Conservation (phyloP, 2,113 vertebrate species). For the Eidolon helvum region DNA sequence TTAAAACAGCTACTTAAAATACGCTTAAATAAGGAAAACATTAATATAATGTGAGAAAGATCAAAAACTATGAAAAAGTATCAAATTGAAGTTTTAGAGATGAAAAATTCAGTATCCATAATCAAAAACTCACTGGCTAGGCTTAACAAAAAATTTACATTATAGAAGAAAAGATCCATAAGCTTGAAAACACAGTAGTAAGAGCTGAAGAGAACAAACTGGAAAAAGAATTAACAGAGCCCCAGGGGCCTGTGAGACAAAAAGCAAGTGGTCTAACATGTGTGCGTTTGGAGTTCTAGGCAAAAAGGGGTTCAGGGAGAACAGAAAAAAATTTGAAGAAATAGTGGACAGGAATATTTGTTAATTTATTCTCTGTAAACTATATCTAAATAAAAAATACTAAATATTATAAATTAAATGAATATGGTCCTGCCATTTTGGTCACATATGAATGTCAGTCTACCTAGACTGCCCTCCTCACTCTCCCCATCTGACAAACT, state of each 20-base stretch:
- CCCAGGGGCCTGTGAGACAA: not conserved
- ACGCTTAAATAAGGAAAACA: not conserved
- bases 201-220: not conserved
- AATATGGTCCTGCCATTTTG: not conserved
- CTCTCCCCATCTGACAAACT: not conserved
- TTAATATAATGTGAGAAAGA: not conserved
- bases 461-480: fast-evolving
- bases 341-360: not conserved
- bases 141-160: not conserved
- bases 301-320: fast-evolving
- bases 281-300: not conserved
- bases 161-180: not conserved
- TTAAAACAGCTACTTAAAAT: not conserved
- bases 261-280: not conserved
- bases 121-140: not conserved
- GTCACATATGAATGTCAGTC: fast-evolving
- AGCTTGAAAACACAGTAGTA: not conserved
- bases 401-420: not conserved
- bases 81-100: not conserved
- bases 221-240: too few relatives aligned
- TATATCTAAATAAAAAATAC: not conserved
- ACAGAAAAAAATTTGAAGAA: not conserved
- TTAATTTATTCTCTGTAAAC: not conserved
- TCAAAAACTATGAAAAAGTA: not conserved
- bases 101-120: not conserved